Percentiles rank a stretch among this genome's conserved stretches.
Conservation (phyloP, 2,113 vertebrate species). For the Triplophysa rosa region DNA sequence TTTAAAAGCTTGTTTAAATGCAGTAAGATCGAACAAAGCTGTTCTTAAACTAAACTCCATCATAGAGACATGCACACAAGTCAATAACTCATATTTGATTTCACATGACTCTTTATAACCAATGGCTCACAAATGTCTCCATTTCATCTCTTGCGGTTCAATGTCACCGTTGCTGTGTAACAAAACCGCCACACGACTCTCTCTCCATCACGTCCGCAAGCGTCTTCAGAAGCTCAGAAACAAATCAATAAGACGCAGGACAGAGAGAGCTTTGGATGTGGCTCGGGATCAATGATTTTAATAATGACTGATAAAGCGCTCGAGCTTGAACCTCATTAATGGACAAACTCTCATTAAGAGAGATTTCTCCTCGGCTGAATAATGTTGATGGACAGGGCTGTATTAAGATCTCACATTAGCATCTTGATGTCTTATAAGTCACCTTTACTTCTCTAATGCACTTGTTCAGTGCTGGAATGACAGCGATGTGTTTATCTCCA, state of each 20-base stretch:
- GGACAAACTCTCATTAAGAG: slow-evolving; percentile 52
- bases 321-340: slow-evolving; percentile 60
- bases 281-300: slow-evolving; percentile 58
- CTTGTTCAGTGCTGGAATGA: neutral
- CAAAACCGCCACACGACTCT: neutral
- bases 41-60: too few relatives aligned
- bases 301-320: slow-evolving; percentile 64
- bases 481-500: neutral
- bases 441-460: slow-evolving; percentile 41
- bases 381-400: slow-evolving; percentile 66
- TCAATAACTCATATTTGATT: neutral
- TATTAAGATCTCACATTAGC: slow-evolving; percentile 51
- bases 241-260: slow-evolving; percentile 64
- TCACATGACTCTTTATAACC: neutral
- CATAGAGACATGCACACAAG: too few relatives aligned
- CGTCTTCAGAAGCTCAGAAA: slow-evolving; percentile 47
- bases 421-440: slow-evolving; percentile 44
- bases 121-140: neutral
- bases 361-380: slow-evolving; percentile 53
- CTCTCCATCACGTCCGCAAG: neutral
- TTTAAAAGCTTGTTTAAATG: too few relatives aligned
- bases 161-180: neutral
- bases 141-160: neutral
- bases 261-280: slow-evolving; percentile 26
- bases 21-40: too few relatives aligned